A percentile compares a stretch with the other conserved stretches of the same genome.
phyloP scores from a whole-genome alignment of 1,140 invertebrate genomes.

The Drosophila rufa region DNA sequence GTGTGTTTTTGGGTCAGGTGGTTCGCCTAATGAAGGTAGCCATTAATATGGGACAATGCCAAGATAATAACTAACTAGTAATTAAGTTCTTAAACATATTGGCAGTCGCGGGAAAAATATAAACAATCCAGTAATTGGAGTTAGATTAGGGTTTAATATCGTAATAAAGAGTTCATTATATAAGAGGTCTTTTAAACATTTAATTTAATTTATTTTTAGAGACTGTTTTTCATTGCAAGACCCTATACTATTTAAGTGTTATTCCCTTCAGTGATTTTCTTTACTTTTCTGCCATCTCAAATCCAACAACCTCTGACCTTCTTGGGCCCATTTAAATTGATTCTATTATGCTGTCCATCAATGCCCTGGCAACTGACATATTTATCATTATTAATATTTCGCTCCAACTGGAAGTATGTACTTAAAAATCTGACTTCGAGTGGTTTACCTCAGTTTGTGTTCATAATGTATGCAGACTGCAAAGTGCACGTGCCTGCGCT shows the following conservation, averaged over 20 bases:
- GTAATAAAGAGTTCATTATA: neutral
- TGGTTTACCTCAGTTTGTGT: slow-evolving; percentile 1
- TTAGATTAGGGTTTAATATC: neutral
- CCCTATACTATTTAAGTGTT: neutral
- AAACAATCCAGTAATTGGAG: neutral
- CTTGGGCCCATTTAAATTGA: neutral
- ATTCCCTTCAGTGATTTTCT: neutral
- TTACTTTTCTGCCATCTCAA: neutral
- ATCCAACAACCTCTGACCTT: neutral
- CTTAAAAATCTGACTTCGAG: slow-evolving; percentile 8
- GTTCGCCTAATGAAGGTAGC: neutral
- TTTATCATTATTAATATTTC: slow-evolving; percentile 22
- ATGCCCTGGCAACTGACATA: slow-evolving; percentile 8
- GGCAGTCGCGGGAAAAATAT: neutral
- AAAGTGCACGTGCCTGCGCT: neutral
- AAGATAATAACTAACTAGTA: slow-evolving; percentile 7
- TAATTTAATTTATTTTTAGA: neutral
- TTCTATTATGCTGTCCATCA: slow-evolving; percentile 23
- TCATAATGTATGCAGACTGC: neutral
- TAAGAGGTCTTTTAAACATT: no score
- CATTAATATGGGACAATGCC: slow-evolving; percentile 18
- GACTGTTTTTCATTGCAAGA: neutral
- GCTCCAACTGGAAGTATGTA: slow-evolving; percentile 3
- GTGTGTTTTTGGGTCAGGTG: neutral
- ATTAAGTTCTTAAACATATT: neutral